A percentile compares a stretch with the other conserved stretches of the same genome.
Evolutionary conservation across 2,888 invertebrate species (phyloP).

Genomic region (Drosophila rubida): DNA sequence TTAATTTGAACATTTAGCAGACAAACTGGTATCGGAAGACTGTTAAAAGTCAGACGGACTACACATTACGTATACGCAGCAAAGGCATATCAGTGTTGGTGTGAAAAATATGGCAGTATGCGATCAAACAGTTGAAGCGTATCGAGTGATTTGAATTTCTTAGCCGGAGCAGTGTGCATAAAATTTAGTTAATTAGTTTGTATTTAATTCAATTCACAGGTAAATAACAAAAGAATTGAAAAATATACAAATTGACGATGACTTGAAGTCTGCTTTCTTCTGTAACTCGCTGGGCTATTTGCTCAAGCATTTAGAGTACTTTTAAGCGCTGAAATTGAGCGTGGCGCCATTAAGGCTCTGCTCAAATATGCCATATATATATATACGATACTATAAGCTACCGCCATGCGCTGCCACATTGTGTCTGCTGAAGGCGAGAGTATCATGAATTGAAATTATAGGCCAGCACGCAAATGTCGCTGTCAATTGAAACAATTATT

Average conservation of each 20-base stretch:
- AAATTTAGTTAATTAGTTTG: slow-evolving; percentile 66
- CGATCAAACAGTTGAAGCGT: slow-evolving; percentile 13
- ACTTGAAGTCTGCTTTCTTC: slow-evolving; percentile 6
- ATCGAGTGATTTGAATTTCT: slow-evolving; percentile 16
- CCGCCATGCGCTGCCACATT: not conserved
- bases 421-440: slow-evolving; percentile 1
- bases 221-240: slow-evolving; percentile 30
- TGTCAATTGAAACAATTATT: slow-evolving; percentile 51
- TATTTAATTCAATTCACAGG: slow-evolving; percentile 73
- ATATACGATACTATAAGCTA: not conserved
- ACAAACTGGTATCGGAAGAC: slow-evolving; percentile 27
- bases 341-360: slow-evolving; percentile 14
- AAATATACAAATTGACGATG: slow-evolving; percentile 6
- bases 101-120: slow-evolving; percentile 13
- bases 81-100: slow-evolving; percentile 14
- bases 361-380: not conserved
- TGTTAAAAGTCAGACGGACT: slow-evolving; percentile 22
- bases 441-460: slow-evolving; percentile 45
- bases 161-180: slow-evolving; percentile 21
- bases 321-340: slow-evolving; percentile 34
- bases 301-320: slow-evolving; percentile 34
- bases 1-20: slow-evolving; percentile 42
- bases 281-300: slow-evolving; percentile 23
- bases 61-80: not conserved
- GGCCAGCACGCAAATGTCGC: slow-evolving; percentile 28